Evolutionary conservation across 2,113 vertebrate genomes (phyloP).

Genomic region (Rhizomys pruinosus): DNA sequence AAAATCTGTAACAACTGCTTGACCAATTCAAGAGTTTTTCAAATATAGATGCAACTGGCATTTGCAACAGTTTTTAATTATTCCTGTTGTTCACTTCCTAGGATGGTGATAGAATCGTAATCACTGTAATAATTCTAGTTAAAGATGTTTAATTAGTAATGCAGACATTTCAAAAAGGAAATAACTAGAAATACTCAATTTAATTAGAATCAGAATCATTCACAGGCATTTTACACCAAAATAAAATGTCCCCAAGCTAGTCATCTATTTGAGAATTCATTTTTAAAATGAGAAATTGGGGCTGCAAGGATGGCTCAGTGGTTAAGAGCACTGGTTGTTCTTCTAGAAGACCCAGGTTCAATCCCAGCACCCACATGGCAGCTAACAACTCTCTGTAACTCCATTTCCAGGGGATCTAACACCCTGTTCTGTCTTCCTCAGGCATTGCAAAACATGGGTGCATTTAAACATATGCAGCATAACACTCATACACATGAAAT

Average conservation of each 20-base stretch:
- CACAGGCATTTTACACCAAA: constrained; percentile 28
- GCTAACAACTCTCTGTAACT: too few relatives aligned
- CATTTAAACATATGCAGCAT: too few relatives aligned
- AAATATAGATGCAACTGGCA: constrained; percentile 71
- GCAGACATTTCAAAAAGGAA: constrained; percentile 59
- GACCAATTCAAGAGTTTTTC: constrained; percentile 67
- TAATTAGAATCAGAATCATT: constrained; percentile 59
- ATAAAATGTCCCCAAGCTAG: constrained; percentile 4
- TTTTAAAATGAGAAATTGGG: constrained; percentile 6
- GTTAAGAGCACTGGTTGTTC: too few relatives aligned
- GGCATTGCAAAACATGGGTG: too few relatives aligned
- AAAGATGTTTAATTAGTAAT: constrained; percentile 58
- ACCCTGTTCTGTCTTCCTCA: too few relatives aligned
- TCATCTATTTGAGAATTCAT: constrained; percentile 54
- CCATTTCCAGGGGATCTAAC: too few relatives aligned
- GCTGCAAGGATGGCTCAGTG: too few relatives aligned
- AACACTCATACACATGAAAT: too few relatives aligned
- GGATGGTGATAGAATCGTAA: constrained; percentile 45
- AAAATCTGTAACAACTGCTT: constrained; percentile 76
- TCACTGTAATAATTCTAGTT: constrained; percentile 53
- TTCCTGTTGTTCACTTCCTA: constrained; percentile 44
- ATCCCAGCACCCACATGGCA: too few relatives aligned
- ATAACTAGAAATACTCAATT: constrained; percentile 53
- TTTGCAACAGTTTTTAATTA: constrained; percentile 65
- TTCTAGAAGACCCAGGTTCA: too few relatives aligned